Evolutionary conservation across 2,888 invertebrate genomes (phyloP).

Genomic region (Perizoma affinitatum): DNA sequence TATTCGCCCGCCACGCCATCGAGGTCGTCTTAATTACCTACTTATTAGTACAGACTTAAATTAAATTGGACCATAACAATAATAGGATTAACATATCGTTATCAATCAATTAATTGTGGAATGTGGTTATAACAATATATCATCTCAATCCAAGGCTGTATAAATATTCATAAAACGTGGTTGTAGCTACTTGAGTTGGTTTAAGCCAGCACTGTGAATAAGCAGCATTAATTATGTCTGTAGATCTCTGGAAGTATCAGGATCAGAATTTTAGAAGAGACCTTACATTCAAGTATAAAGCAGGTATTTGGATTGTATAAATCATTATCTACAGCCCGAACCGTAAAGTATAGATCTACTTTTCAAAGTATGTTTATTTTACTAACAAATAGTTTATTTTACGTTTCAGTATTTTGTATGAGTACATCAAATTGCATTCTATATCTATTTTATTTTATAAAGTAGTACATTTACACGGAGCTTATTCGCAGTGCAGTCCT

Average conservation of each 20-base stretch:
- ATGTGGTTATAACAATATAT: slow-evolving; percentile 39
- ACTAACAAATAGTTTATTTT: too few species aligned
- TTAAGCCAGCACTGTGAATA: slow-evolving; percentile 5
- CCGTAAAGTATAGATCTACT: too few species aligned
- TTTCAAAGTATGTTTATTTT: too few species aligned
- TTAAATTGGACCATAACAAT: slow-evolving; percentile 10
- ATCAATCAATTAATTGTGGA: slow-evolving; percentile 37
- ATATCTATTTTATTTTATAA: neutral
- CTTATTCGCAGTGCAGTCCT: slow-evolving; percentile 12
- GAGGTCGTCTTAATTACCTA: neutral
- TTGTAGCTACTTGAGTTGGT: neutral
- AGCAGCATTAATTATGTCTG: neutral
- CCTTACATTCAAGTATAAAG: too few species aligned
- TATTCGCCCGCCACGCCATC: neutral
- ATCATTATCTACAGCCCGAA: too few species aligned
- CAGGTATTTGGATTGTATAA: too few species aligned
- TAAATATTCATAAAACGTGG: slow-evolving; percentile 25
- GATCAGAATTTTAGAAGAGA: too few species aligned
- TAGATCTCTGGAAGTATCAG: too few species aligned
- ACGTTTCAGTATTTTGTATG: too few species aligned
- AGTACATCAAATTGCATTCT: neutral
- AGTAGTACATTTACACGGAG: neutral
- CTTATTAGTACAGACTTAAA: neutral
- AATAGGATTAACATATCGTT: slow-evolving; percentile 31
- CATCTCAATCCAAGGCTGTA: slow-evolving; percentile 36